Evolutionary conservation across 2,797 vertebrate genomes (phyloP).

Genomic region (Onychomys leucogaster): DNA sequence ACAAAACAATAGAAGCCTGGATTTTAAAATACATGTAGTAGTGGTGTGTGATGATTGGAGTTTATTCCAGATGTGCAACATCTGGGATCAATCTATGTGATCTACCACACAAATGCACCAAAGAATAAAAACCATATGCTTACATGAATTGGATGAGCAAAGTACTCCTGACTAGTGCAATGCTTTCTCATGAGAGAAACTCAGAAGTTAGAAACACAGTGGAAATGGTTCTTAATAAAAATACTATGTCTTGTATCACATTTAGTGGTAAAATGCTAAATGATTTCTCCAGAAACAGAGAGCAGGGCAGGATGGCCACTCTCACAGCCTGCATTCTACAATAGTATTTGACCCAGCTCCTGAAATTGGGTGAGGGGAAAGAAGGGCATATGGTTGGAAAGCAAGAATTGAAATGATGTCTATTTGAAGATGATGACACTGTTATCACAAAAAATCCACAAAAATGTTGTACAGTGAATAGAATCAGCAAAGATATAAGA

Average conservation of each 20-base stretch:
- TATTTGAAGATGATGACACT: background rate
- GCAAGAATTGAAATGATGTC: background rate
- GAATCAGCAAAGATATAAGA: background rate
- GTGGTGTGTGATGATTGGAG: background rate
- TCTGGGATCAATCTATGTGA: background rate
- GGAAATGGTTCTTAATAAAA: background rate
- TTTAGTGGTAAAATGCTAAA: background rate
- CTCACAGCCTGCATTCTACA: background rate
- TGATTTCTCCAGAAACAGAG: background rate
- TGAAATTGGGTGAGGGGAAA: background rate
- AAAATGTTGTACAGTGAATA: background rate
- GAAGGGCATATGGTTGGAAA: background rate
- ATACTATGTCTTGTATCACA: accelerated
- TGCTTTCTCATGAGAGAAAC: background rate
- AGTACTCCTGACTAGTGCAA: background rate
- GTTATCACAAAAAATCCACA: background rate
- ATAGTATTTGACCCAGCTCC: background rate
- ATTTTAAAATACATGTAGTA: background rate
- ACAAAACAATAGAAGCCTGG: background rate
- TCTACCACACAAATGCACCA: too few species aligned
- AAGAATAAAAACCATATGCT: background rate
- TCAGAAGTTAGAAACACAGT: background rate
- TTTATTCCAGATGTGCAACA: background rate
- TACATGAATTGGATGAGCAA: background rate
- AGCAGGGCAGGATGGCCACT: too few species aligned